A percentile compares a stretch with the other conserved stretches of the same genome.
phyloP scores from a whole-genome alignment of 2,113 vertebrate species.

The Diadophis punctatus region DNA sequence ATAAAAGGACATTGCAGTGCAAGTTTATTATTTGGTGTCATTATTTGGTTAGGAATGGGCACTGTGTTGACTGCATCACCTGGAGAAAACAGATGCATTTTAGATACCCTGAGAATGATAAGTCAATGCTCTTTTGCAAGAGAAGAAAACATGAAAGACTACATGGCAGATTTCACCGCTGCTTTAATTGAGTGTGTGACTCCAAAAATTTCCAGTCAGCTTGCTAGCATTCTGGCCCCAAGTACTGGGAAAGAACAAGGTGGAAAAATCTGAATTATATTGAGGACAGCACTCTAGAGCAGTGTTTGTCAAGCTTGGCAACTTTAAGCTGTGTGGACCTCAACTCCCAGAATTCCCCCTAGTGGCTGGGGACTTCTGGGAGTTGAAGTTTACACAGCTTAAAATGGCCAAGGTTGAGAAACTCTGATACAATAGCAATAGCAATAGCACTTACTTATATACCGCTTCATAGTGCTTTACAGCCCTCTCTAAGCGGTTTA shows the following conservation, averaged over 20 bases:
- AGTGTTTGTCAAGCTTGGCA: not conserved
- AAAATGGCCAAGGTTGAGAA: not conserved
- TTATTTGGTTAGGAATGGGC: not conserved
- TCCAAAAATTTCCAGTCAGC: not conserved
- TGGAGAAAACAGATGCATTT: not conserved
- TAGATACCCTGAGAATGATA: not conserved
- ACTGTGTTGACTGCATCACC: not conserved
- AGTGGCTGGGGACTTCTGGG: not conserved
- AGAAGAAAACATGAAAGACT: not conserved
- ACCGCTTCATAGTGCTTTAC: too few species aligned
- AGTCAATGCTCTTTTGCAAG: not conserved
- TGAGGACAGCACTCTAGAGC: not conserved
- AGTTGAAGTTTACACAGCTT: not conserved
- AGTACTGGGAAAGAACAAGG: not conserved
- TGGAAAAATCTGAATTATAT: not conserved
- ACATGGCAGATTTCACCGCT: not conserved
- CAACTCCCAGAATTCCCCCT: not conserved
- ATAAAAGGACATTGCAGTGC: not conserved
- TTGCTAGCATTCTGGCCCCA: not conserved
- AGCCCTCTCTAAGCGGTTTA: too few species aligned
- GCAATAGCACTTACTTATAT: too few species aligned
- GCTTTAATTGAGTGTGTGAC: not conserved
- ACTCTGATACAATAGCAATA: too few species aligned
- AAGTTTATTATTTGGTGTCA: not conserved
- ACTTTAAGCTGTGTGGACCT: not conserved